Evolutionary conservation across 37 sponge, comb jelly and placozoan species (phyloP).

Genomic region (Axinella damicornis): DNA sequence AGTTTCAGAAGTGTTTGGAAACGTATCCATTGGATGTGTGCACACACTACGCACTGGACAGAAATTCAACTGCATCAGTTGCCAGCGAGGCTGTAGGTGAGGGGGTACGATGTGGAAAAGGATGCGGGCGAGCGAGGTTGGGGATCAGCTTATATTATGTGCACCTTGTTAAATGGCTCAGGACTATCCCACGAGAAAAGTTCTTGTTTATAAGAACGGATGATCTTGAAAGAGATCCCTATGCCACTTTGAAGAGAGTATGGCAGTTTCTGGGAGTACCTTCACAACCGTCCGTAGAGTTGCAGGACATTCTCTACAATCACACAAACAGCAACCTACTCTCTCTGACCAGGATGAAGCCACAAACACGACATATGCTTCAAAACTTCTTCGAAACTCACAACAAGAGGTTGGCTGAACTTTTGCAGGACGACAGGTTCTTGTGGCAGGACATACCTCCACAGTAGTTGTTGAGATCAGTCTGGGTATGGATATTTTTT

Average conservation of each 20-base stretch:
- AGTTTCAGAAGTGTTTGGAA: background rate
- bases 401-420: conserved; percentile 21
- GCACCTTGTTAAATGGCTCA: conserved; percentile 54
- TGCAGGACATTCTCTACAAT: conserved; percentile 13
- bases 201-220: conserved; percentile 59
- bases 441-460: no score
- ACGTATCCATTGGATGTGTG: background rate
- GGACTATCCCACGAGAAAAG: conserved; percentile 39
- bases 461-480: no score
- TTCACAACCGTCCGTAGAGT: background rate
- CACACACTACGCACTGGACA: background rate
- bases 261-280: conserved; percentile 49
- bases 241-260: conserved; percentile 12
- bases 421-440: conserved; percentile 24
- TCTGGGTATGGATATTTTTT: no score
- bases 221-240: conserved; percentile 42
- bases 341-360: background rate
- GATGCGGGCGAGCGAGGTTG: conserved; percentile 4
- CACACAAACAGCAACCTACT: background rate
- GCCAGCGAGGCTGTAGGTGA: no score
- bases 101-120: no score
- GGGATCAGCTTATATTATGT: conserved; percentile 57
- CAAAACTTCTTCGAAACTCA: conserved; percentile 22
- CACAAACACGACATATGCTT: conserved; percentile 29
- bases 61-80: background rate